Evolutionary conservation across 2,888 invertebrate species (phyloP).

Genomic region (Gibbula magus): DNA sequence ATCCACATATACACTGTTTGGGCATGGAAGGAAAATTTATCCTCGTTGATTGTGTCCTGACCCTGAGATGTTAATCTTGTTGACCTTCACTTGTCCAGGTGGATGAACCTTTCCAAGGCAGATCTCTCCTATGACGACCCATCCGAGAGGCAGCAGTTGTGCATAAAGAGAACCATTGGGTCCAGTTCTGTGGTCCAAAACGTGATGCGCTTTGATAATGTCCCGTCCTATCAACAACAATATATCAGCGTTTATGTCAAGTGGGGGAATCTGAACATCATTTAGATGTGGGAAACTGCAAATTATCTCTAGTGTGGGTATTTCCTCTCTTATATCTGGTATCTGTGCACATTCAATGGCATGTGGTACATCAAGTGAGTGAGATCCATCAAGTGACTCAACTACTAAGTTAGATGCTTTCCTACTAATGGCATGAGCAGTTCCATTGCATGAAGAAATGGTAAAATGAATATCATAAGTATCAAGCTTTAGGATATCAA

Average conservation of each 20-base stretch:
- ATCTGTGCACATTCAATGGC: slow-evolving; percentile 39
- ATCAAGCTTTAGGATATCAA: slow-evolving; percentile 19
- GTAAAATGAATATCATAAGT: slow-evolving; percentile 16
- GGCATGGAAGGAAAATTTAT: slow-evolving; percentile 21
- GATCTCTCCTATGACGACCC: slow-evolving; percentile 41
- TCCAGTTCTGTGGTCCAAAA: slow-evolving; percentile 36
- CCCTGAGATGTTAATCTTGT: not conserved
- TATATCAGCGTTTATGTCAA: slow-evolving; percentile 26
- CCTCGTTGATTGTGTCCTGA: not conserved
- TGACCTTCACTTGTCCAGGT: slow-evolving; percentile 28
- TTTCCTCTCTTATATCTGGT: slow-evolving; percentile 29
- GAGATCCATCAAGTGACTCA: slow-evolving; percentile 26
- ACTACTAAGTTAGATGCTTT: slow-evolving; percentile 27
- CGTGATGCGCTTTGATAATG: slow-evolving; percentile 38
- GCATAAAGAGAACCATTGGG: slow-evolving; percentile 35
- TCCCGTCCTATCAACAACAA: slow-evolving; percentile 38
- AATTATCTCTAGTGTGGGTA: slow-evolving; percentile 40
- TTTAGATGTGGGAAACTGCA: not conserved
- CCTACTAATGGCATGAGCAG: slow-evolving; percentile 27
- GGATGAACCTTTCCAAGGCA: slow-evolving; percentile 40
- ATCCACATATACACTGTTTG: not conserved
- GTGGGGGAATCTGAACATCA: slow-evolving; percentile 24
- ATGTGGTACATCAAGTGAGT: slow-evolving; percentile 20
- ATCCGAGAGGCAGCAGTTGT: slow-evolving; percentile 32
- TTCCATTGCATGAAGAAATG: slow-evolving; percentile 37